phyloP scores from a whole-genome alignment of 2,797 vertebrate genomes.

The Melanotaenia nigrans region DNA sequence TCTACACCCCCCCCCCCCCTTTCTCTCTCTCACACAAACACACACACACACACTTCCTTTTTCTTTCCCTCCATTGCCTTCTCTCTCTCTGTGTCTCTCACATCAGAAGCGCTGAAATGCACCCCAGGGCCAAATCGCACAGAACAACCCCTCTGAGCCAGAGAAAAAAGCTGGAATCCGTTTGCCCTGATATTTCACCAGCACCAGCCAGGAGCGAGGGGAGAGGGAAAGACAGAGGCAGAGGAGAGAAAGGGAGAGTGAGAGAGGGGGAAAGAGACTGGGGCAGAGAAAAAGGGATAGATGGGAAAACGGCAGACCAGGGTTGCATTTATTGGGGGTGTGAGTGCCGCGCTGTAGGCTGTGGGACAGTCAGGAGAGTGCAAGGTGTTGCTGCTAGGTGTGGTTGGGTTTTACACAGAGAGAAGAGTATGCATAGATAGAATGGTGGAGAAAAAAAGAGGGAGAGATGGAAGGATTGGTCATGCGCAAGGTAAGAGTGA shows the following conservation, averaged over 20 bases:
- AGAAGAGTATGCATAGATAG: constrained; percentile 75
- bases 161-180: constrained; percentile 85
- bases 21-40: neutral
- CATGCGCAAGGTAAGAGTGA: constrained; percentile 85
- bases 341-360: constrained; percentile 76
- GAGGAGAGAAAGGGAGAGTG: constrained; percentile 63
- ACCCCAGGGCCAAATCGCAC: constrained; percentile 88
- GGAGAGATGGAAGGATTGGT: constrained; percentile 82
- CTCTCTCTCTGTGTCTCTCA: constrained; percentile 66
- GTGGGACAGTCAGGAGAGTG: constrained; percentile 76
- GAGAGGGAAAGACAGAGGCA: constrained; percentile 70
- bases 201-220: constrained; percentile 84
- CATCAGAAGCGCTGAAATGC: constrained; percentile 85
- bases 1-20: constrained; percentile 37
- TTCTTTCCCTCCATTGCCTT: constrained; percentile 59
- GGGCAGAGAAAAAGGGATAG: constrained; percentile 78
- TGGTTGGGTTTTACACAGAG: constrained; percentile 70
- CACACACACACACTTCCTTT: constrained; percentile 42
- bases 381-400: constrained; percentile 81
- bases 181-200: constrained; percentile 87
- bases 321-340: constrained; percentile 79
- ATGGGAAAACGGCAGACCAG: constrained; percentile 78
- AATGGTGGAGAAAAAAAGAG: constrained; percentile 70
- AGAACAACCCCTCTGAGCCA: constrained; percentile 86
- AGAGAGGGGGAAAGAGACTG: constrained; percentile 65